phyloP scores from a whole-genome alignment of 2,888 invertebrate species.

The Eurois occulta region DNA sequence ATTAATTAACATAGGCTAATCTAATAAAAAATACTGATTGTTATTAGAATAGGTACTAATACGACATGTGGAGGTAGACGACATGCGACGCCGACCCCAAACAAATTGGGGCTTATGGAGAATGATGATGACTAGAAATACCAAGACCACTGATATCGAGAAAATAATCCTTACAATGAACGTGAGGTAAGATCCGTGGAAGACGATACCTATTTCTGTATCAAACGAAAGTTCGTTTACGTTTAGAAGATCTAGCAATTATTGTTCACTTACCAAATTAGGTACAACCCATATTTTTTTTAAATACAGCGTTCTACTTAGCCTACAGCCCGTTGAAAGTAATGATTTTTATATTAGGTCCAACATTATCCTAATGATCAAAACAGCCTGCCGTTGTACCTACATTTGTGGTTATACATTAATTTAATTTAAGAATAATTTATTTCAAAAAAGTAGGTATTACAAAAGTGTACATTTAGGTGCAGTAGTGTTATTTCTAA shows the following conservation, averaged over 20 bases:
- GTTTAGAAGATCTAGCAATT: background rate
- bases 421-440: too few species aligned
- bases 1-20: too few species aligned
- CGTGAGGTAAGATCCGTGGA: too few species aligned
- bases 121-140: background rate
- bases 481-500: too few species aligned
- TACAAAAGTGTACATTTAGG: too few species aligned
- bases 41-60: background rate
- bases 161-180: background rate
- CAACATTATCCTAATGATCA: conserved; percentile 6
- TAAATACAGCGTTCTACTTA: background rate
- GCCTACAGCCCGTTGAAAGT: background rate
- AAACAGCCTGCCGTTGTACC: background rate
- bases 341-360: conserved; percentile 24
- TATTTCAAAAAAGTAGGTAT: too few species aligned
- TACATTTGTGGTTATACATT: conserved; percentile 35
- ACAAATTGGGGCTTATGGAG: background rate
- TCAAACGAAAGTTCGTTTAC: background rate
- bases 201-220: background rate
- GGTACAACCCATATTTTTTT: background rate
- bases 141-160: background rate
- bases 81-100: background rate
- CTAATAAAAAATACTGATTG: background rate
- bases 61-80: too few species aligned
- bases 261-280: conserved; percentile 10